Conservation (phyloP, 2,888 invertebrate genomes). For the Melanargia galathea region DNA sequence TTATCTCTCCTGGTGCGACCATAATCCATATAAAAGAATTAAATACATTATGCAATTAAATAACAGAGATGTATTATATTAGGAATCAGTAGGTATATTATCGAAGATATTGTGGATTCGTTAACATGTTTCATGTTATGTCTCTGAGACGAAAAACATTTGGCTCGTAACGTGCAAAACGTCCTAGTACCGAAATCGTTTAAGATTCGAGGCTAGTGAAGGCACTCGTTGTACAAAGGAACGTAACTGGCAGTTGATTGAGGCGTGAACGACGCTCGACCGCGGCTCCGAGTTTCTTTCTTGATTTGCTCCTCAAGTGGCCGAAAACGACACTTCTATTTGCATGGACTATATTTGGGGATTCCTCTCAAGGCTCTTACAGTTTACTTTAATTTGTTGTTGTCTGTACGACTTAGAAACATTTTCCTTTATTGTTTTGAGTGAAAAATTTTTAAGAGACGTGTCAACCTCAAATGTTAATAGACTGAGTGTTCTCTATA, state of each 20-base stretch:
- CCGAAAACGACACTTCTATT: slow-evolving; percentile 78
- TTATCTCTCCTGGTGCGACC: background rate
- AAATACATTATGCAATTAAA: background rate
- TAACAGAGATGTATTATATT: no score
- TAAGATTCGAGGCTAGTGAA: slow-evolving; percentile 55
- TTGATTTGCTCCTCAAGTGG: slow-evolving; percentile 79
- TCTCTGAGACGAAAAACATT: slow-evolving; percentile 15
- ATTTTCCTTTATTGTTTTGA: background rate
- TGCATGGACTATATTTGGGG: slow-evolving; percentile 73
- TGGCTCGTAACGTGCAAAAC: slow-evolving; percentile 12
- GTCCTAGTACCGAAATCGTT: slow-evolving; percentile 21
- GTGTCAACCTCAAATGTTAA: background rate
- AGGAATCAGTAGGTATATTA: no score
- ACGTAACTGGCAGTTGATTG: slow-evolving; percentile 78
- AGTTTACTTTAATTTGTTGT: slow-evolving; percentile 17
- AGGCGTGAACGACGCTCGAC: slow-evolving; percentile 77
- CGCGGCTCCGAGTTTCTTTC: slow-evolving; percentile 75
- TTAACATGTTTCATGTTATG: background rate
- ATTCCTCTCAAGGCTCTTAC: slow-evolving; percentile 50
- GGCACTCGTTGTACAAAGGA: slow-evolving; percentile 70
- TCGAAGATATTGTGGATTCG: no score
- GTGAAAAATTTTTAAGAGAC: background rate
- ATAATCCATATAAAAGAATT: background rate
- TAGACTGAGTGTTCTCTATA: no score
- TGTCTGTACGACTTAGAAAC: slow-evolving; percentile 10